phyloP scores from a whole-genome alignment of 2,113 vertebrate genomes.

The Oryzias javanicus region DNA sequence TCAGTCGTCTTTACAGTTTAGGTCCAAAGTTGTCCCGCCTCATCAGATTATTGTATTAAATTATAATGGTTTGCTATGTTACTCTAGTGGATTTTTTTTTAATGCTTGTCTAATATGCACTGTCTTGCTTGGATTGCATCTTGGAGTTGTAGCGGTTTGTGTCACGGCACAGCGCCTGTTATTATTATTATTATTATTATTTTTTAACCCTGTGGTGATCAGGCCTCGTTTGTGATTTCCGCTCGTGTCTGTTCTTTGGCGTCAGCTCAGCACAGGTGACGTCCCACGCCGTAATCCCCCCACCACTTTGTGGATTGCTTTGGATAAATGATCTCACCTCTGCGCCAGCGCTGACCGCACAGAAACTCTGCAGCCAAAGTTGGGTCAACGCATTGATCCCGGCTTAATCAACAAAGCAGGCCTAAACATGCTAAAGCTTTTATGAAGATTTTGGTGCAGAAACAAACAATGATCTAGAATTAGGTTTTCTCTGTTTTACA shows the following conservation, averaged over 20 bases:
- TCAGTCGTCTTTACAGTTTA: conserved; percentile 39
- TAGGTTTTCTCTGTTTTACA: no score
- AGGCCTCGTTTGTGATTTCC: not conserved
- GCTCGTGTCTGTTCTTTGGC: conserved; percentile 6
- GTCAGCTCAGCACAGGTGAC: conserved; percentile 35
- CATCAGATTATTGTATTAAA: conserved; percentile 41
- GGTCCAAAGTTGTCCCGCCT: conserved; percentile 59
- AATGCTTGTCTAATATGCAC: conserved; percentile 79
- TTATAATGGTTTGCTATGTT: conserved; percentile 64
- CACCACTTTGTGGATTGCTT: conserved; percentile 31
- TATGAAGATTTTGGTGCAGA: no score
- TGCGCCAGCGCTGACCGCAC: not conserved
- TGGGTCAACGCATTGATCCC: conserved; percentile 19
- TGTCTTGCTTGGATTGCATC: conserved; percentile 18
- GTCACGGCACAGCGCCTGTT: conserved; percentile 6
- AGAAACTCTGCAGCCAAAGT: not conserved
- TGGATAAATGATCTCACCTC: conserved; percentile 17
- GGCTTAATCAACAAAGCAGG: conserved; percentile 10
- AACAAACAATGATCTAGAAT: no score
- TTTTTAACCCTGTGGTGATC: conserved; percentile 17
- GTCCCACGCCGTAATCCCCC: conserved; percentile 18
- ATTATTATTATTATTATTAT: no score
- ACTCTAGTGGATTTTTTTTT: conserved; percentile 83
- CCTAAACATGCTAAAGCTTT: not conserved
- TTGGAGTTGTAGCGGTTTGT: conserved; percentile 2